Percentiles rank a stretch among this genome's conserved stretches.
Conservation (phyloP, 2,797 vertebrate genomes). For the Parotocinclus haroldoi region DNA sequence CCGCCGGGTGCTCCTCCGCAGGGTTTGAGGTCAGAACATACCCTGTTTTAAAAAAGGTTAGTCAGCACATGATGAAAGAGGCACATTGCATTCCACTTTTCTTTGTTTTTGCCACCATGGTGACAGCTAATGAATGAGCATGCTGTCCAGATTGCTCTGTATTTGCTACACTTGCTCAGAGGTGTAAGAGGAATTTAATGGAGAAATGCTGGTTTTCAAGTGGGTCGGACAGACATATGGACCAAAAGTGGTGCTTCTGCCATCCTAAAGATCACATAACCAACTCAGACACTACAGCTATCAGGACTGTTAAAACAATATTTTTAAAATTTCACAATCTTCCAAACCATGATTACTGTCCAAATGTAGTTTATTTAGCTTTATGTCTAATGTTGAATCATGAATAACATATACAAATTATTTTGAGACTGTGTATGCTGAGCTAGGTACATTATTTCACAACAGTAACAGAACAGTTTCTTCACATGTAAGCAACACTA, state of each 20-base stretch:
- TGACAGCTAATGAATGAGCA: slow-evolving; percentile 56
- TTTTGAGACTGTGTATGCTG: too few species aligned
- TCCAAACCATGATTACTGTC: too few species aligned
- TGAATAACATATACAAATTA: too few species aligned
- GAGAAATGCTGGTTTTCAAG: neutral
- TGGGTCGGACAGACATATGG: slow-evolving; percentile 24
- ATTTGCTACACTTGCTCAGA: slow-evolving; percentile 16
- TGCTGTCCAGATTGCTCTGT: slow-evolving; percentile 37
- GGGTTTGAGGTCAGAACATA: slow-evolving; percentile 51
- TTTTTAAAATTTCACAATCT: too few species aligned
- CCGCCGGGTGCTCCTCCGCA: slow-evolving; percentile 45
- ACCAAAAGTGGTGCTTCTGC: neutral
- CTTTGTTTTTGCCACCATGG: slow-evolving; percentile 62
- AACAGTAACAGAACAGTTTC: too few species aligned
- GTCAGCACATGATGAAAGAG: slow-evolving; percentile 27
- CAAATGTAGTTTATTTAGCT: too few species aligned
- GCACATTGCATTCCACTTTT: slow-evolving; percentile 50
- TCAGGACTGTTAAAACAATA: too few species aligned
- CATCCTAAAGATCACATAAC: too few species aligned
- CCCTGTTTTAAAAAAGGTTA: slow-evolving; percentile 48
- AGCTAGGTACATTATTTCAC: too few species aligned
- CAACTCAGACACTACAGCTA: too few species aligned
- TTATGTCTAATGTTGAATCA: too few species aligned
- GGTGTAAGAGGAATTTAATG: neutral
- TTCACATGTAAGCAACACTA: too few species aligned